Base-by-base conservation (phyloP, 2,113 vertebrate species). In the Limnothrissa miodon region DNA sequence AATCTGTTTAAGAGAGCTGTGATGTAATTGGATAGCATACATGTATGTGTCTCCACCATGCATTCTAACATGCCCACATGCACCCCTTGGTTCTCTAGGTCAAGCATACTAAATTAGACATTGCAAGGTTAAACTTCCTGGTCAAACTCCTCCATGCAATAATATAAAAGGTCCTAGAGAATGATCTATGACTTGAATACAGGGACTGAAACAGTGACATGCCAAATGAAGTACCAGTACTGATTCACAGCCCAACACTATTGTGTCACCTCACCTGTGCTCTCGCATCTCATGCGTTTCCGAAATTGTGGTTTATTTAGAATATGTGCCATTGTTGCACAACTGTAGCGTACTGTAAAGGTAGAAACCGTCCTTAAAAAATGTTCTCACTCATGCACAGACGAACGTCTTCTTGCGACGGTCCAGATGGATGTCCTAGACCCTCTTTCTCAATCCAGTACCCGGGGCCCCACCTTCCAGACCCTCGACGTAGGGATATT, bases 251-350 rank as follows among this genome's bases (percentile, higher is more conserved):
- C 10, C 45, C 45, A 79, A 78, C 13, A 45, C 33, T 44, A 80
- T 25, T 56, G 80, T 21, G 33, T 10, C 78, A 84, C 79, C 92
- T 93, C 87, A 94, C 93, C 93, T 92, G 89, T 89, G 87, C 92
- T 93, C 44, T 91, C 87, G 42, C 79, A 89, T 9, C 91, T 88
- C 82, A 80, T 44, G 17, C 91, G 89, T 62, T 84, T 59, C 23
- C 80, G 66, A 74, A 74, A 9, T 74, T 74, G 66, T 5, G 2
- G 66, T 56, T 56, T 56, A 74, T 17, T 33, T 15, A 33, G 29
- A 29, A 29, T 74, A 36, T 74, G 66, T 19, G 66, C 66, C 66
- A 74, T 74, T 17, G 29, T 36, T 74, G 66, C 66, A 74, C 29
- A 10, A 15, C n/a, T 19, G 33, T 21, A 17, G 33, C 1, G 2